Percentiles rank a stretch among this genome's conserved stretches.
Conservation (phyloP, 53 echinoderm and acorn worm genomes). For the Patiria pectinifera region DNA sequence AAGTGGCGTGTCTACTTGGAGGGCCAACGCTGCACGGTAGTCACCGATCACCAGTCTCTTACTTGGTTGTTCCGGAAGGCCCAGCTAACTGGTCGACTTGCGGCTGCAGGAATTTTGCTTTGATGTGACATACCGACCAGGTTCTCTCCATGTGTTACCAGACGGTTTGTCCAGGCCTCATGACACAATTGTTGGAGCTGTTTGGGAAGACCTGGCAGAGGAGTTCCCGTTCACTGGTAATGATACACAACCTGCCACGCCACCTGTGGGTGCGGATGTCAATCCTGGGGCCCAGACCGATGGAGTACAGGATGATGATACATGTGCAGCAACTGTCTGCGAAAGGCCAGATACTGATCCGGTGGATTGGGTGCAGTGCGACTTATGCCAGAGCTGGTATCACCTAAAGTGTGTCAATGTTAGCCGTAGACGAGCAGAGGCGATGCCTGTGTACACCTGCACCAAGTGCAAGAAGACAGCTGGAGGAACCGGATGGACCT, state of each 20-base stretch:
- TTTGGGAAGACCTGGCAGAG: not conserved
- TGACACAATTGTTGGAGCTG: not conserved
- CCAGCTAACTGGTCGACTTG: conserved; percentile 51
- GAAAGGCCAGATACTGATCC: not conserved
- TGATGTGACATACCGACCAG: not conserved
- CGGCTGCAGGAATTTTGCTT: conserved; percentile 61
- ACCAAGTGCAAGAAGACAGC: conserved; percentile 2
- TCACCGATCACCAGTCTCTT: conserved; percentile 60
- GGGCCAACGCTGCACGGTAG: conserved; percentile 12
- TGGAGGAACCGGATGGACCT: not conserved
- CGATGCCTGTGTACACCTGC: not conserved
- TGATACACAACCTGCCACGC: not conserved
- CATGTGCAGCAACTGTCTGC: not conserved
- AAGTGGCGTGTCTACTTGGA: conserved; percentile 52
- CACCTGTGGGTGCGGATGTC: not conserved
- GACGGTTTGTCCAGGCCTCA: not conserved
- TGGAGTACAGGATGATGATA: not conserved
- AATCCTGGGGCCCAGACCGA: not conserved
- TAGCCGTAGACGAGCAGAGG: not conserved
- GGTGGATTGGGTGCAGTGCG: not conserved
- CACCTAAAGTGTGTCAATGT: not conserved
- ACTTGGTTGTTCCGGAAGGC: not conserved
- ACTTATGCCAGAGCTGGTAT: not conserved
- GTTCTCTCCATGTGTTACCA: conserved; percentile 1
- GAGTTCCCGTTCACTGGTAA: not conserved